Base-by-base conservation (phyloP, 53 echinoderm and acorn worm genomes). In the Paelopatides confundens region DNA sequence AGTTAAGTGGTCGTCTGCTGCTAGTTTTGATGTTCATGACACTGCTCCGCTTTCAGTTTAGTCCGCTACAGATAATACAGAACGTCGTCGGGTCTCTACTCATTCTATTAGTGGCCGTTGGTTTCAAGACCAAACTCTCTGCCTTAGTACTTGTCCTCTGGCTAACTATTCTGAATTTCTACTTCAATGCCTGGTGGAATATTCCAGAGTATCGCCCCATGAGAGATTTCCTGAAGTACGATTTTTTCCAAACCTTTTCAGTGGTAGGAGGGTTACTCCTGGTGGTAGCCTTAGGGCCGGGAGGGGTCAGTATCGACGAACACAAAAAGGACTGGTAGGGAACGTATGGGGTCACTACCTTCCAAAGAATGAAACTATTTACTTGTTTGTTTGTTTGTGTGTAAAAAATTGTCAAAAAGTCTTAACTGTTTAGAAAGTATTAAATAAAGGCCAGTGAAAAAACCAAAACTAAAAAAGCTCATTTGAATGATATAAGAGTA, bases 11-110 rank as follows among this genome's bases (percentile, higher is more conserved):
- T 33, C 89, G 99, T 46, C 88, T 99, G 63, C 96, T 99, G 35
- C 93, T 99, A 8, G 99, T 99, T 24, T 94, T 99, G 77, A 99
- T 99, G 99, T 99, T 99, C 76, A 94, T 99, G 95, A 96, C 99
- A 37, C 94, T 99, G 30, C 93, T 99, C 26, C 99, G 99, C 76
- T 93, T 99, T 51, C 95, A 99, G 82, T 83, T 95, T 58, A 92
- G 95, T 35, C 84, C 84, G 21, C 40, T 83, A 35, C 94, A 95
- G 69, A 90, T 96, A 64, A 74, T 93, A 49, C 94, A 94, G 94
- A 99, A 99, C 53, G 86, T 99, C 15, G 92, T 99, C 30, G 99
- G 99, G 34, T 62, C 88, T 28, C 89, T 92, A 28, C 94, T 99
- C 76, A 99, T 99, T 63, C 62, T 94, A 69, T 91, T 95, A 28